These are phyloP conservation scores for Phyllostomus discolor DNA, from an alignment of 2,113 vertebrate genomes.

Conservation along the genomic window DNA sequence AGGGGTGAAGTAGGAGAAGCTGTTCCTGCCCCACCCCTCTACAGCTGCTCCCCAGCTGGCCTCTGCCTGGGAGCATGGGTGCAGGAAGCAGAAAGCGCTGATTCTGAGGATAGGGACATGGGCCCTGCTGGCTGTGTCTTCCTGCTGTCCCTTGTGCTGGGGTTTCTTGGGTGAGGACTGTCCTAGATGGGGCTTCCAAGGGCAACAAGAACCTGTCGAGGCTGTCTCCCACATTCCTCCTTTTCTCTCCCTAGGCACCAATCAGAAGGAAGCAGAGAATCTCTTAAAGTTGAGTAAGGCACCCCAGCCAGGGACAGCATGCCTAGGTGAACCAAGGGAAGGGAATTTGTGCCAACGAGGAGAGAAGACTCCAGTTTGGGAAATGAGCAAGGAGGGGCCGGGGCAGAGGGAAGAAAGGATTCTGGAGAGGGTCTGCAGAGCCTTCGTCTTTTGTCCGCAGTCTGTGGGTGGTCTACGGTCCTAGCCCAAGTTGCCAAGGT, in stretches of 20 bases:
- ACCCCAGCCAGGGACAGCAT: neutral
- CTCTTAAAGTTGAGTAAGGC: neutral
- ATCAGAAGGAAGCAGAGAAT: neutral
- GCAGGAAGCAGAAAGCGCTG: neutral
- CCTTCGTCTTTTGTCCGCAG: neutral
- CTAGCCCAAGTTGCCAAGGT: neutral
- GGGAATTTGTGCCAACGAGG: neutral
- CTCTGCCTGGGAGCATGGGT: neutral
- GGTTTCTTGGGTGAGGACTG: neutral
- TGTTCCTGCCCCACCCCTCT: no score
- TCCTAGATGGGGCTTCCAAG: no score
- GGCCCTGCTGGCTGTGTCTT: neutral
- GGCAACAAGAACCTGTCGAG: neutral
- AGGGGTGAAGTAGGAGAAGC: no score
- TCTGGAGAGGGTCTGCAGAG: neutral
- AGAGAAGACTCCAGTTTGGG: neutral
- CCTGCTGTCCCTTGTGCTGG: slow-evolving; percentile 12
- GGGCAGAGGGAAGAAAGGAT: neutral
- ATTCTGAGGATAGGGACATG: neutral
- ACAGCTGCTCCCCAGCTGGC: no score
- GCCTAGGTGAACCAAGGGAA: neutral
- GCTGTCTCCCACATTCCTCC: neutral
- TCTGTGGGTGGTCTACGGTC: neutral
- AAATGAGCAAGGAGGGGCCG: neutral
- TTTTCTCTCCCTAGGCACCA: neutral